Conservation (phyloP, 2,113 vertebrate genomes). For the Tenrec ecaudatus region DNA sequence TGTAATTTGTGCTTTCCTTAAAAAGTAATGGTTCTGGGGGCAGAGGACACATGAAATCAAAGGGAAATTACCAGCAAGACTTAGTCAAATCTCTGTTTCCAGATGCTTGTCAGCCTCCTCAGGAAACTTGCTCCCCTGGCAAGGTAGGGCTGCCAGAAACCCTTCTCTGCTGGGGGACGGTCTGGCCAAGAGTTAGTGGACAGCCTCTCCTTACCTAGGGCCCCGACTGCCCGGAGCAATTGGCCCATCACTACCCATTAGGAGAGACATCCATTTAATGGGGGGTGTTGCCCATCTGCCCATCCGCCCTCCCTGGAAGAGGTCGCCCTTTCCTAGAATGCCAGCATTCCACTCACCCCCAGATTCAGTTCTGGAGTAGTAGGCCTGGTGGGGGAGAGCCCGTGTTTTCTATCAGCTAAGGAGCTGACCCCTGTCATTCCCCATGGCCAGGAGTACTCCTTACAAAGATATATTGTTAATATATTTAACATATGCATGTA, state of each 20-base stretch:
- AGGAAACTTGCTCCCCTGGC: background rate
- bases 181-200: background rate
- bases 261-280: background rate
- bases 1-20: constrained; percentile 49
- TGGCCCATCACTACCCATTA: background rate
- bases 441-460: background rate
- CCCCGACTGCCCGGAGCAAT: background rate
- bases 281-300: background rate
- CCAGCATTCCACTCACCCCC: background rate
- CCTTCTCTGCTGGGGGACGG: rapidly evolving
- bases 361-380: rapidly evolving
- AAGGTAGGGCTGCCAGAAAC: background rate
- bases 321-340: background rate
- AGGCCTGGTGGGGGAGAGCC: background rate
- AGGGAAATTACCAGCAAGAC: background rate
- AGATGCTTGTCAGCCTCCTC: background rate
- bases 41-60: constrained; percentile 7
- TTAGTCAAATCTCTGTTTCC: constrained; percentile 26
- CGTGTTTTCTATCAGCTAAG: background rate
- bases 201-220: background rate
- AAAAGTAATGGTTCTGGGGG: constrained; percentile 3
- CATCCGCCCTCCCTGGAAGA: background rate
- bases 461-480: background rate
- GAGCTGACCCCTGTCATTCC: rapidly evolving
- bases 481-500: too few species aligned